Conservation (phyloP, 2,113 vertebrate species). For the Lepisosteus osseus region DNA sequence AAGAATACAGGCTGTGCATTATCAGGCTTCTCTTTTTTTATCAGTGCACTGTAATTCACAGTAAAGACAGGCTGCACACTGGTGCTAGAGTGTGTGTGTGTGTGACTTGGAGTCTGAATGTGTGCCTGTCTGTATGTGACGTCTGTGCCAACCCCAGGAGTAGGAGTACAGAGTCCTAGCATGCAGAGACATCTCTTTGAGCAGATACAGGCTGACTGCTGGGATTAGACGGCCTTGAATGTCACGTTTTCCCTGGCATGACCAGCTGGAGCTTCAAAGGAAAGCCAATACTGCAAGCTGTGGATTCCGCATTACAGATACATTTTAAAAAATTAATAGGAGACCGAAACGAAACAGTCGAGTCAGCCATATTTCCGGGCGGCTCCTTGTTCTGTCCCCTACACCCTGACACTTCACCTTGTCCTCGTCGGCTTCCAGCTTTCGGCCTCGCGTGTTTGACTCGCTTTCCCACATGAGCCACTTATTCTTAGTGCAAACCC, state of each 20-base stretch:
- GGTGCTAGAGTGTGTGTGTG: background rate
- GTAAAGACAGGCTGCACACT: too few species aligned
- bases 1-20: too few species aligned
- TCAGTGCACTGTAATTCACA: background rate
- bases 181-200: constrained; percentile 33
- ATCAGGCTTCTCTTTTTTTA: background rate
- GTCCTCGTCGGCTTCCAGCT: too few species aligned
- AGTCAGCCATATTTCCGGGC: background rate
- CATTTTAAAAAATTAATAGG: background rate
- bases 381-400: background rate
- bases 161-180: constrained; percentile 30
- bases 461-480: too few species aligned
- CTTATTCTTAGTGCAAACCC: too few species aligned
- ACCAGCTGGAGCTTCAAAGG: constrained; percentile 38
- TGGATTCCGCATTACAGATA: background rate
- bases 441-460: too few species aligned
- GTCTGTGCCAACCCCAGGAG: constrained; percentile 27
- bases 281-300: constrained; percentile 17
- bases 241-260: constrained; percentile 42
- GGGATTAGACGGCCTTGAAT: constrained; percentile 42
- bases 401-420: too few species aligned
- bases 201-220: constrained; percentile 29
- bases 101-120: background rate
- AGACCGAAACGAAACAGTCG: background rate
- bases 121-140: background rate